Evolutionary conservation across 1,140 invertebrate genomes (phyloP).

Genomic region (Drosophila funebris): DNA sequence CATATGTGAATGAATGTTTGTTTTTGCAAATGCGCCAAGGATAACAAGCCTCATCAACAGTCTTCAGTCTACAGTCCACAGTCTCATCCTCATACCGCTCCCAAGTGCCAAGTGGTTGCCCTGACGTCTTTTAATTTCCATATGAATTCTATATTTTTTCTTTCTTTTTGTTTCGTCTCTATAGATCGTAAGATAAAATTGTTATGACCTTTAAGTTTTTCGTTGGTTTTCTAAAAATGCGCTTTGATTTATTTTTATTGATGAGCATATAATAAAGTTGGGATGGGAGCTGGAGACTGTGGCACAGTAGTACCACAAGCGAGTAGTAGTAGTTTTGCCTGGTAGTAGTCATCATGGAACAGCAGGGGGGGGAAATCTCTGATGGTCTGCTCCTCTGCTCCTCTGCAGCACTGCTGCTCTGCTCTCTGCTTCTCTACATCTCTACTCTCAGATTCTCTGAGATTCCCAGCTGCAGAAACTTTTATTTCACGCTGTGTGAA

Average conservation of each 20-base stretch:
- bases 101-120: slow-evolving; percentile 32
- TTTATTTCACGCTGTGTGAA: slow-evolving; percentile 77
- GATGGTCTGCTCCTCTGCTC: no score
- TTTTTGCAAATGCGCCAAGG: slow-evolving; percentile 66
- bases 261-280: slow-evolving; percentile 67
- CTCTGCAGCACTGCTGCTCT: no score
- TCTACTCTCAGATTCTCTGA: background rate
- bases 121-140: slow-evolving; percentile 50
- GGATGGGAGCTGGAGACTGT: background rate
- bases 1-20: slow-evolving; percentile 71
- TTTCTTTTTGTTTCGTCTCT: background rate
- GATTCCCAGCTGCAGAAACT: slow-evolving; percentile 41
- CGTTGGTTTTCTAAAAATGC: slow-evolving; percentile 59
- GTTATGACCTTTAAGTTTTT: slow-evolving; percentile 39
- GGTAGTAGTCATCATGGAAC: slow-evolving; percentile 75
- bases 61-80: no score
- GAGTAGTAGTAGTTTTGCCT: slow-evolving; percentile 42
- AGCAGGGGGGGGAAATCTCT: slow-evolving; percentile 62
- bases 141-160: slow-evolving; percentile 16
- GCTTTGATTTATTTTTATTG: slow-evolving; percentile 82
- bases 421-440: no score
- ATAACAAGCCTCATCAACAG: slow-evolving; percentile 47
- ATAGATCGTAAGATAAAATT: slow-evolving; percentile 24
- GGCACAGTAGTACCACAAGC: slow-evolving; percentile 25
- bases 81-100: background rate